Evolutionary conservation across 2,797 vertebrate genomes (phyloP).

Genomic region (Sardinella longiceps): DNA sequence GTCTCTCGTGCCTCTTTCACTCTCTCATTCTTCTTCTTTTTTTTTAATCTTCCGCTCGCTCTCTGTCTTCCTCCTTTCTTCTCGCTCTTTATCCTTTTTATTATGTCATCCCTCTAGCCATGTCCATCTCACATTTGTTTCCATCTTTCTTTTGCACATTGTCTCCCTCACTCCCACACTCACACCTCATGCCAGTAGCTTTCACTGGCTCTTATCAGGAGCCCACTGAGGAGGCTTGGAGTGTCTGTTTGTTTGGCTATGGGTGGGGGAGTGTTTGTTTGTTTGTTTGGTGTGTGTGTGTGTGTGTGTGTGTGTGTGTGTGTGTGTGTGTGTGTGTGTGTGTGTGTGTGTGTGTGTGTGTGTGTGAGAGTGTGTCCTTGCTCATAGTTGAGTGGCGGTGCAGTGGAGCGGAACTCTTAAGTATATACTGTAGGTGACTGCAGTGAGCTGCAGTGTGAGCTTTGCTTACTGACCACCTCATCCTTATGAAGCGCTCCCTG

Average conservation of each 20-base stretch:
- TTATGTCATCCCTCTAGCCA: background rate
- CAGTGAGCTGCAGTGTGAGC: background rate
- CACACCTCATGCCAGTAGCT: background rate
- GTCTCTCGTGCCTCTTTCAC: background rate
- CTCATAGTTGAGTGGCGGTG: background rate
- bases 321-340: background rate
- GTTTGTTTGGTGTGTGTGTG: slow-evolving; percentile 21
- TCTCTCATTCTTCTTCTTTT: background rate
- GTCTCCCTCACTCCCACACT: background rate
- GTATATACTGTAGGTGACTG: background rate
- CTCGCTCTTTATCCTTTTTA: background rate
- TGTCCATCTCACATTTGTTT: background rate
- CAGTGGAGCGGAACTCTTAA: background rate
- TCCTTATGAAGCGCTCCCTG: background rate
- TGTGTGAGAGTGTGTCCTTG: background rate
- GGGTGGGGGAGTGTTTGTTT: background rate
- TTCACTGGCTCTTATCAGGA: background rate
- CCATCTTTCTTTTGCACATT: background rate
- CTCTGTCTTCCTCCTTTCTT: background rate
- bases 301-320: background rate
- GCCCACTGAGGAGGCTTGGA: background rate
- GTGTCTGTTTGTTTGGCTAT: background rate
- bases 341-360: too few species aligned
- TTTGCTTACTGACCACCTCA: background rate
- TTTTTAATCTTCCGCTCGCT: too few species aligned